Evolutionary conservation across 2,797 vertebrate genomes (phyloP).

Genomic region (Schizopygopsis malacanthus): DNA sequence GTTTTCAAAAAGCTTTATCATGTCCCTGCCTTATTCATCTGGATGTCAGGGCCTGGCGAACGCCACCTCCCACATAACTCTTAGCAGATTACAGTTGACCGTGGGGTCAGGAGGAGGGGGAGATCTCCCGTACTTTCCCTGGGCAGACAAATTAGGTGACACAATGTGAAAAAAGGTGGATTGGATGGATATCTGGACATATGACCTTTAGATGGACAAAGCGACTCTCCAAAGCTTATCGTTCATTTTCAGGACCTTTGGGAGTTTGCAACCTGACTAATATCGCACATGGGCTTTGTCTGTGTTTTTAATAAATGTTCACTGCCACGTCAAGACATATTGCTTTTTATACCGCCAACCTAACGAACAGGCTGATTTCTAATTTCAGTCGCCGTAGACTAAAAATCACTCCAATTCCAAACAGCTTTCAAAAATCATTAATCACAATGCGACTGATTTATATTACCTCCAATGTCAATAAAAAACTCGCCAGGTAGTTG

Average conservation of each 20-base stretch:
- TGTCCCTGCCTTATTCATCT: slow-evolving; percentile 48
- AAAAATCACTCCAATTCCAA: slow-evolving; percentile 6
- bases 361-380: slow-evolving; percentile 43
- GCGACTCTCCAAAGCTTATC: slow-evolving; percentile 41
- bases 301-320: slow-evolving; percentile 52
- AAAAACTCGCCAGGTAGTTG: slow-evolving; percentile 10
- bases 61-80: slow-evolving; percentile 52
- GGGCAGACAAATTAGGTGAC: slow-evolving; percentile 53
- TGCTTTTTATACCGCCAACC: neutral
- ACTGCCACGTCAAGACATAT: slow-evolving; percentile 7
- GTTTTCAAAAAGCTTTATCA: slow-evolving; percentile 55
- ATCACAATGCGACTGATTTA: slow-evolving; percentile 10
- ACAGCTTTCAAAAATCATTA: slow-evolving; percentile 33
- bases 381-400: neutral
- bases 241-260: slow-evolving; percentile 28
- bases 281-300: neutral
- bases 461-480: slow-evolving; percentile 23
- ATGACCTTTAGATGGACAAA: slow-evolving; percentile 56
- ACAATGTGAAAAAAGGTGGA: slow-evolving; percentile 44
- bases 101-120: slow-evolving; percentile 38
- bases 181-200: slow-evolving; percentile 46
- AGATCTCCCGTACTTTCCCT: slow-evolving; percentile 30
- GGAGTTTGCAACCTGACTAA: slow-evolving; percentile 9
- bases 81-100: slow-evolving; percentile 56
- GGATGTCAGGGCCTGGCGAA: slow-evolving; percentile 47